Conservation (phyloP, 2,888 invertebrate genomes). For the Pharmacophagus antenor region DNA sequence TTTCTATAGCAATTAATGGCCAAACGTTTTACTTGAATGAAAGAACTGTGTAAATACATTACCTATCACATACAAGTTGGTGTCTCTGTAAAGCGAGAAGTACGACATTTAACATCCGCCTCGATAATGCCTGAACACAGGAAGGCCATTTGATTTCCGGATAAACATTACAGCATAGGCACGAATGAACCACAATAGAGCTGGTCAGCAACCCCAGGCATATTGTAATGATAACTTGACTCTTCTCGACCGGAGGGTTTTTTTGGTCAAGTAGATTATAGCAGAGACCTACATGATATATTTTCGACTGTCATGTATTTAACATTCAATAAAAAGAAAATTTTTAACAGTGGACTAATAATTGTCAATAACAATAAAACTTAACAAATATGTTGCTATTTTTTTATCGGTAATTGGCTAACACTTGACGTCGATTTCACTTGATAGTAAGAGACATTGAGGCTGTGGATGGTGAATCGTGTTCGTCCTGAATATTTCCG, state of each 20-base stretch:
- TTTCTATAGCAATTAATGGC: neutral
- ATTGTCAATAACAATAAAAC: too few relatives aligned
- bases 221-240: slow-evolving; percentile 54
- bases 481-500: too few relatives aligned
- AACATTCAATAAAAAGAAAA: too few relatives aligned
- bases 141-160: slow-evolving; percentile 57
- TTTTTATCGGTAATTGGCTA: too few relatives aligned
- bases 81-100: slow-evolving; percentile 51
- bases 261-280: slow-evolving; percentile 53
- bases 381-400: too few relatives aligned
- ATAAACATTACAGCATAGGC: slow-evolving; percentile 54
- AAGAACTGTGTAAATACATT: neutral
- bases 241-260: slow-evolving; percentile 56
- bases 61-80: slow-evolving; percentile 59
- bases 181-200: slow-evolving; percentile 35
- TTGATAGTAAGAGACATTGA: too few relatives aligned
- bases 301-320: neutral
- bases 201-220: slow-evolving; percentile 53
- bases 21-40: neutral
- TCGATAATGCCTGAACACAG: slow-evolving; percentile 43
- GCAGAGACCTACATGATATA: slow-evolving; percentile 51
- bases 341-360: too few relatives aligned
- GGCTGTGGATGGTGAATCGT: too few relatives aligned
- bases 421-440: too few relatives aligned
- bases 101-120: slow-evolving; percentile 49